Conservation (phyloP, 2,113 vertebrate genomes). For the Tupaia chinensis region DNA sequence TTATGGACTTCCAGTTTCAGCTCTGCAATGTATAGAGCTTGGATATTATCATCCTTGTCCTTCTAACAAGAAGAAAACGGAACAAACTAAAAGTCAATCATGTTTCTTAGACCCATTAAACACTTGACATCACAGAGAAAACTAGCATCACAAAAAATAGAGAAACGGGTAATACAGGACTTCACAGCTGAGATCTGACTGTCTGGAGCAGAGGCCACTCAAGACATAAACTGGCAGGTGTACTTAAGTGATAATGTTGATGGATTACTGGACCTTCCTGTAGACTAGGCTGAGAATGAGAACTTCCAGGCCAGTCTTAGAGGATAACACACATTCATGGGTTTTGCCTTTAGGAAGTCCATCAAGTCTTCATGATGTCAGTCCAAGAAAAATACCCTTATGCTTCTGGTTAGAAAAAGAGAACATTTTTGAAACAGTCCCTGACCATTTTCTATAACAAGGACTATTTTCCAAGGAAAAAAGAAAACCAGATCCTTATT, state of each 20-base stretch:
- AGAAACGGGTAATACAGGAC: neutral
- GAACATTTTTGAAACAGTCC: neutral
- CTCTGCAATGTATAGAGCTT: neutral
- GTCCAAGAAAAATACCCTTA: neutral
- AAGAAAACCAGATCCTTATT: neutral
- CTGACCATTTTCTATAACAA: neutral
- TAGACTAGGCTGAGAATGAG: neutral
- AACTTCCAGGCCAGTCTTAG: neutral
- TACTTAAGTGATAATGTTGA: neutral
- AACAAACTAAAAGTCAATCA: neutral
- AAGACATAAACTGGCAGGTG: neutral
- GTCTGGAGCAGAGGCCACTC: neutral
- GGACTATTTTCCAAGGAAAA: neutral
- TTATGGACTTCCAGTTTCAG: neutral
- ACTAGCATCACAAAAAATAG: neutral
- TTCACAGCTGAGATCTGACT: neutral
- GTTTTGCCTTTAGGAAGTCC: neutral
- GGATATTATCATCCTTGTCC: neutral
- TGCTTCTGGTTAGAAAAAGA: neutral
- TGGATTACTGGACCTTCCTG: neutral
- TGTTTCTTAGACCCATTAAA: neutral
- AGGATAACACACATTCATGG: neutral
- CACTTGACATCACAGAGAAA: neutral
- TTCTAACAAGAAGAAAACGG: neutral
- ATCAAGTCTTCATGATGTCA: neutral